phyloP scores from a whole-genome alignment of 2,797 vertebrate species.

The Lates japonicus region DNA sequence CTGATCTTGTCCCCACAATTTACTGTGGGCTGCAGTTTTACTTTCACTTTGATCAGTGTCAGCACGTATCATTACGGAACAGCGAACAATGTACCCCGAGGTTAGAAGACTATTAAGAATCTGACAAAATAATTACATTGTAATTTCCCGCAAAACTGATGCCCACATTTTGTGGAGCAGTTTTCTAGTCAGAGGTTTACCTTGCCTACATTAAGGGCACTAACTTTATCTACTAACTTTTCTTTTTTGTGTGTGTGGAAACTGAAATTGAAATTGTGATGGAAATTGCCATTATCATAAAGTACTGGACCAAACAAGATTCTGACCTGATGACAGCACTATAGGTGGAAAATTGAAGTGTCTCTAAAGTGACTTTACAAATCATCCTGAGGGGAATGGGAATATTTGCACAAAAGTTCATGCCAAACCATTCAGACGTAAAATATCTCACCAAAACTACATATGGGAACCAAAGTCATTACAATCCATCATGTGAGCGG shows the following conservation, averaged over 20 bases:
- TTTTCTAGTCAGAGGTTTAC: conserved; percentile 33
- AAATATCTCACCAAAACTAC: neutral
- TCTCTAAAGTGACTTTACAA: too few relatives aligned
- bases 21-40: conserved; percentile 75
- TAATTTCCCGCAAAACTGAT: conserved; percentile 61
- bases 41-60: conserved; percentile 78
- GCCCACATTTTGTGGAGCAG: conserved; percentile 40
- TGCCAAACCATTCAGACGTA: neutral
- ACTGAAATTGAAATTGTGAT: too few relatives aligned
- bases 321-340: neutral
- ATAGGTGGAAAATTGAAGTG: neutral
- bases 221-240: conserved; percentile 2
- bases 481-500: neutral
- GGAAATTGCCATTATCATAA: too few relatives aligned
- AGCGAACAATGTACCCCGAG: conserved; percentile 66
- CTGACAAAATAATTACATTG: conserved; percentile 79
- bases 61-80: conserved; percentile 73
- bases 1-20: conserved; percentile 75
- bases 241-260: conserved; percentile 5
- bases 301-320: neutral
- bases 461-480: neutral
- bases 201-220: conserved; percentile 3
- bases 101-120: conserved; percentile 69
- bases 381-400: too few relatives aligned
- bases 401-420: neutral